Base-by-base conservation (phyloP, 2,797 vertebrate genomes). In the Coracias cyanogaster region DNA sequence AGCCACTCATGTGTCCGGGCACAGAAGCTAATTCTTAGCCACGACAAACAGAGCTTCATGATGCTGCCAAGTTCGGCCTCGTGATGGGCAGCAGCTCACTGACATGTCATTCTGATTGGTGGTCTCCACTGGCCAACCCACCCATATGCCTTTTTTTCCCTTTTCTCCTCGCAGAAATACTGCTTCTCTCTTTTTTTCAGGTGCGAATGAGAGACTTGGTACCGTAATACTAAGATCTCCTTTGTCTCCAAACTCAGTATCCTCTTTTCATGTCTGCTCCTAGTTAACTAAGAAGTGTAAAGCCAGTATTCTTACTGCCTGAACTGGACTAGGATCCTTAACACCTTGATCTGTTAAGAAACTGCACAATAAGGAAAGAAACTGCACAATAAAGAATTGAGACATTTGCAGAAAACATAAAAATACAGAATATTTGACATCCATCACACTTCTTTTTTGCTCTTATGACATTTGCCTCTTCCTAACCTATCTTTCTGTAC, bases 11-110 rank as follows among this genome's bases (percentile, higher is more conserved):
- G 1, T 71, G 28, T 46, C 8, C 3, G 3, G 28, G 20, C 18
- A 29, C 20, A 57, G 26, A 52, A 55, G 12, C 5, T 49, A 85
- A 45, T 57, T 77, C 49, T 71, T 66, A 43, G 14, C 28, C 74
- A 48, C 6, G 4, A 19, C 25, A 43, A 41, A 25, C 37, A 66
- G 28, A 57, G 14, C 6, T 71, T 83, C 57, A 48, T 86, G 21
- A 6, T 48, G 10, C 24, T 74, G 51, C 60, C 15, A 33, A 37
- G 31, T 70, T 82, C 7, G 6, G 12, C 70, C 24, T 83, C 0
- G 0, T 54, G 24, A 55, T 0, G 8, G 31, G 35, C 61, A 74
- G 39, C 28, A 2, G 6, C 35, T 77, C 35, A 17, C 29, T 2
- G 8, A 66, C 15, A 6, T 87, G 29, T 67, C 21, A 17, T 81